Base-by-base conservation (phyloP, 2,888 invertebrate species). In the Xestia rhomboidea region DNA sequence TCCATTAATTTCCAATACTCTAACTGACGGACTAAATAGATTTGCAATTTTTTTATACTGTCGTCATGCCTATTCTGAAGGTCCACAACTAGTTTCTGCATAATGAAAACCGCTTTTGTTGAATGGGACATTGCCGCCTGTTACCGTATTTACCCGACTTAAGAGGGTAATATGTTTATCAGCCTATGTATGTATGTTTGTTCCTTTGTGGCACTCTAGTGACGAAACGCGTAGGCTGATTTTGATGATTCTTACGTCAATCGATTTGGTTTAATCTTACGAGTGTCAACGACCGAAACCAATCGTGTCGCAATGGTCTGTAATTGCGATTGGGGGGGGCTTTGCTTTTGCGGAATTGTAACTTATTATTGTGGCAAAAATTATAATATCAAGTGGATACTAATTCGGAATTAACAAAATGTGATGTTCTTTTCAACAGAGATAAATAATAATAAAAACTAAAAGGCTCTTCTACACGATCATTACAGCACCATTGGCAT, bases 381-480 rank as follows among this genome's bases (percentile, higher is more conserved):
- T 57, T 18, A 8, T 57, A 57, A 57, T 30, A 27, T 57, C 10
- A 30, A 57, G 0, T 27, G 41, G 11, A 38, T 72, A 71, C 11
- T 34, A 46, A 70, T 57, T 13, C 8, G 54, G 38, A 8, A 49
- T 11, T 34, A 57, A 18, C 11, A 68, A 57, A 68, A 21, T 49
- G 15, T 70, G 60, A 80, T 73, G 54, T 73, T 68, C 18, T 44
- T 54, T 69, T 62, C 0, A 73, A 46, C 30, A 60, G 24, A 34
- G 3, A 41, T 13, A n/a, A 51, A 84, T 51, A n/a, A 44, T 6
- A 51, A 51, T 60, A 67, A 54, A 46, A 49, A 30, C 30, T 46
- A 68, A 44, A 57, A 49, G 21, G 63, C 6, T 68, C 11, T 83
- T 68, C 67, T 77, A 64, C 78, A 64, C 24, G 30, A 51, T 27